Evolutionary conservation across 2,888 invertebrate species (phyloP).

Genomic region (Spicauda simplicius): DNA sequence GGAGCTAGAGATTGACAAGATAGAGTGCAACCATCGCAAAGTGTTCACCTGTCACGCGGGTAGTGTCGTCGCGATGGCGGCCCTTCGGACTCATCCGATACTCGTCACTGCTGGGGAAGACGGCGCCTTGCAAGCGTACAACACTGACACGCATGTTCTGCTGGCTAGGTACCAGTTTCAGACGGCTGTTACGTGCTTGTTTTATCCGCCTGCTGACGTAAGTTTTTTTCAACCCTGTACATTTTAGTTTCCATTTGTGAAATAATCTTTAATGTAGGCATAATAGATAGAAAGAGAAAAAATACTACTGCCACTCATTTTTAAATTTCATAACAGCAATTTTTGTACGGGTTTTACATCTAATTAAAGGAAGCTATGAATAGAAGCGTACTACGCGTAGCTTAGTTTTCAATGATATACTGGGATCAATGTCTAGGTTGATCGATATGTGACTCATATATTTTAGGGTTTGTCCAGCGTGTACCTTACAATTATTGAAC

Average conservation of each 20-base stretch:
- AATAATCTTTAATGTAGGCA: no score
- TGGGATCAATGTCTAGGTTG: no score
- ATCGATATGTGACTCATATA: no score
- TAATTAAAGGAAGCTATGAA: no score
- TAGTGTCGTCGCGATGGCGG: conserved; percentile 87
- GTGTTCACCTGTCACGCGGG: conserved; percentile 91
- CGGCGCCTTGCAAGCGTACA: conserved; percentile 90
- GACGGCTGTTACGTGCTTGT: conserved; percentile 81
- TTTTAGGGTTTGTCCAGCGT: no score
- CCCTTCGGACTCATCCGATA: conserved; percentile 88
- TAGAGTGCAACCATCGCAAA: conserved; percentile 69
- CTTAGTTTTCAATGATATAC: no score
- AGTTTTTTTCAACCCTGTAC: conserved; percentile 47
- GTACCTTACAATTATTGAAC: no score
- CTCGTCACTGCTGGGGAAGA: conserved; percentile 90
- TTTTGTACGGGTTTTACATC: no score
- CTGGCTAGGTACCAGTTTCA: conserved; percentile 85
- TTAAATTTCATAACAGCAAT: no score
- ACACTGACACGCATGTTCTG: conserved; percentile 85
- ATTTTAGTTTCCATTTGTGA: neutral
- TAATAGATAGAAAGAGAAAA: no score
- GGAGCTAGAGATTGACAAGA: conserved; percentile 75
- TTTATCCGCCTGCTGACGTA: conserved; percentile 90
- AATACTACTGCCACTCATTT: no score
- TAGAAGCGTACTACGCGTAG: no score